Evolutionary conservation across 1,140 invertebrate genomes (phyloP).

Genomic region (Hestina assimilis): DNA sequence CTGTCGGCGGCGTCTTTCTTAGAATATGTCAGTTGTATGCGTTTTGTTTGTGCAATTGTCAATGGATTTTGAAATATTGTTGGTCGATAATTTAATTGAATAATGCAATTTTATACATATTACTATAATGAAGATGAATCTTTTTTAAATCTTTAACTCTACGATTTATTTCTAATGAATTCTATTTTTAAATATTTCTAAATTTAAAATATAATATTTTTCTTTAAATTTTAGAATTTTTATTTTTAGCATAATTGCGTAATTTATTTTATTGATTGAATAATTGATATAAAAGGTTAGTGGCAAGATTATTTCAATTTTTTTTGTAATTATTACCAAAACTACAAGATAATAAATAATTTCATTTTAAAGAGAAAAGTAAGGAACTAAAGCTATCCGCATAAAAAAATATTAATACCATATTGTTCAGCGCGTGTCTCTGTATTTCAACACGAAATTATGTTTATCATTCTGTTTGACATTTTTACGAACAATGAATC

Average conservation of each 20-base stretch:
- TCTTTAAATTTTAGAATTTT: no score
- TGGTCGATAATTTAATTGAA: background rate
- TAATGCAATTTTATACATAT: background rate
- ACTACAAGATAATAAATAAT: background rate
- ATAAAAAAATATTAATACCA: slow-evolving; percentile 33
- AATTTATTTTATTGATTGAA: no score
- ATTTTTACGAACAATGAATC: slow-evolving; percentile 71
- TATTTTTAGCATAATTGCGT: no score
- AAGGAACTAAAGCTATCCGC: background rate
- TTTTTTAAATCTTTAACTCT: no score
- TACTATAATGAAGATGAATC: background rate
- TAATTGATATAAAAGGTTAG: no score
- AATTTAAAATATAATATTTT: no score
- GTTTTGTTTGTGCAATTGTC: slow-evolving; percentile 23
- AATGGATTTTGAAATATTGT: background rate
- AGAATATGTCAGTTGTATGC: slow-evolving; percentile 35
- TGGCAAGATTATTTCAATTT: no score
- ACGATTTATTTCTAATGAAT: no score
- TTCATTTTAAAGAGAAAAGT: background rate
- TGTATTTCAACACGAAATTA: slow-evolving; percentile 66
- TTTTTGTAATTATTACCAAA: no score
- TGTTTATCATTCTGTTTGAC: slow-evolving; percentile 76
- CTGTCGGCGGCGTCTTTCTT: slow-evolving; percentile 37
- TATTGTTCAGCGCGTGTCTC: slow-evolving; percentile 48
- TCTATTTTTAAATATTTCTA: no score